Evolutionary conservation across 2,113 vertebrate species (phyloP).

Genomic region (Antennarius striatus): DNA sequence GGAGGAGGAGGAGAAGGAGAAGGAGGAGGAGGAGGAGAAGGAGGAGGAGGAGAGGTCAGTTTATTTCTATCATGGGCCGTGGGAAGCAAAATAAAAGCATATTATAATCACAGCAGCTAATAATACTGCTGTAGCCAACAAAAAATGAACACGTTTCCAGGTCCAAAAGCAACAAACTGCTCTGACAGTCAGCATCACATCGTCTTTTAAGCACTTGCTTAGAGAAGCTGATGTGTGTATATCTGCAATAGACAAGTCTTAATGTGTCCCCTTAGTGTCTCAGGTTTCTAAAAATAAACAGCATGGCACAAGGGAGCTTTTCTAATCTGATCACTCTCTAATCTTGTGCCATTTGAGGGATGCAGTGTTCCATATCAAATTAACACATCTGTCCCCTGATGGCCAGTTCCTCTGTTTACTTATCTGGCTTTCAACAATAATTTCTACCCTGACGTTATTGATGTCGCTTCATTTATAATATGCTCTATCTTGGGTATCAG

Average conservation of each 20-base stretch:
- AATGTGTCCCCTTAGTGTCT: slow-evolving; percentile 51
- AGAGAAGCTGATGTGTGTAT: slow-evolving; percentile 23
- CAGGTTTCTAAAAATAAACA: slow-evolving; percentile 78
- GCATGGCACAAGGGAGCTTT: slow-evolving; percentile 54
- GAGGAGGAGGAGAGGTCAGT: slow-evolving; percentile 20
- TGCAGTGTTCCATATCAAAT: slow-evolving; percentile 68
- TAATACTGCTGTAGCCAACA: slow-evolving; percentile 9
- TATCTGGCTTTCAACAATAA: slow-evolving; percentile 30
- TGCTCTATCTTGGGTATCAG: slow-evolving; percentile 19
- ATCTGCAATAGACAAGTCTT: slow-evolving; percentile 39
- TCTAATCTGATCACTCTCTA: slow-evolving; percentile 77
- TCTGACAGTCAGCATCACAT: slow-evolving; percentile 3
- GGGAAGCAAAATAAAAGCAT: slow-evolving; percentile 22
- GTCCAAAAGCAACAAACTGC: not conserved
- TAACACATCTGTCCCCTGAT: slow-evolving; percentile 60
- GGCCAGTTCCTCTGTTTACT: slow-evolving; percentile 26
- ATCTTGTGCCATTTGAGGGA: slow-evolving; percentile 72
- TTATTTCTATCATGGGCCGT: slow-evolving; percentile 30
- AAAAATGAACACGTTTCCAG: slow-evolving; percentile 12
- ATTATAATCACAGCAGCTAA: slow-evolving; percentile 9
- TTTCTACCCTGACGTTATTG: not conserved
- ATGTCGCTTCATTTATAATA: not conserved
- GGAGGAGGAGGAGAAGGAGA: slow-evolving; percentile 5
- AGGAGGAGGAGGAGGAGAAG: slow-evolving; percentile 5
- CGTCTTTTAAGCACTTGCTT: slow-evolving; percentile 1